Evolutionary conservation across 2,888 invertebrate species (phyloP), one percentile per base, ranked within the genome.

Genomic region (Coelogynopora nodosa): DNA sequence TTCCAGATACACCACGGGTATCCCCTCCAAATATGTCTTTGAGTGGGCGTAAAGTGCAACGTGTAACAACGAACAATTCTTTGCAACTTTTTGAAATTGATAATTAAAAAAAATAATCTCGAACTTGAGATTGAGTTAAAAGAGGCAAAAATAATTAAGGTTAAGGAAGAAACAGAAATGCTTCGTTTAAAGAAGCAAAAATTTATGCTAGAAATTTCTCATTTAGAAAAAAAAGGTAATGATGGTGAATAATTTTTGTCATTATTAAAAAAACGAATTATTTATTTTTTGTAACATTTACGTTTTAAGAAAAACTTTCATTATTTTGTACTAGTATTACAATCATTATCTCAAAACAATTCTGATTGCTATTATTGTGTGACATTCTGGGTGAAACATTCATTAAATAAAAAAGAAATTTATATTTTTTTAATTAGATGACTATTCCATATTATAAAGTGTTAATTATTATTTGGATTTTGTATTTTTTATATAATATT

Each of bases 141-240:
- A 27, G 29, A 80, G 29, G 80, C 80, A 27, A 80, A 80, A 80
- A 80, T 80, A 26, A 80, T 10, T 10, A 80, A 80, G 23, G 23
- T 80, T 27, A 27, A 80, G 80, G 80, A 80, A n/a, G 80, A 80
- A 80, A 80, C 80, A 26, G 80, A 2, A 80, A 26, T 80, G 26
- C 26, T 84, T 67, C 31, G 31, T 27, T 84, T 67, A 27, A 29
- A 84, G 67, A 31, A 23, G 49, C n/a, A n/a, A n/a, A n/a, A n/a
- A n/a, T n/a, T n/a, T n/a, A n/a, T n/a, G n/a, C n/a, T n/a, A n/a
- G n/a, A n/a, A n/a, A n/a, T n/a, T n/a, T n/a, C n/a, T n/a, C n/a
- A n/a, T n/a, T n/a, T n/a, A n/a, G n/a, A n/a, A n/a, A n/a, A n/a
- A n/a, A n/a, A n/a, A n/a, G n/a, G n/a, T n/a, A n/a, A n/a, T n/a